Conservation (phyloP, 2,888 invertebrate species). For the Neria commutata region DNA sequence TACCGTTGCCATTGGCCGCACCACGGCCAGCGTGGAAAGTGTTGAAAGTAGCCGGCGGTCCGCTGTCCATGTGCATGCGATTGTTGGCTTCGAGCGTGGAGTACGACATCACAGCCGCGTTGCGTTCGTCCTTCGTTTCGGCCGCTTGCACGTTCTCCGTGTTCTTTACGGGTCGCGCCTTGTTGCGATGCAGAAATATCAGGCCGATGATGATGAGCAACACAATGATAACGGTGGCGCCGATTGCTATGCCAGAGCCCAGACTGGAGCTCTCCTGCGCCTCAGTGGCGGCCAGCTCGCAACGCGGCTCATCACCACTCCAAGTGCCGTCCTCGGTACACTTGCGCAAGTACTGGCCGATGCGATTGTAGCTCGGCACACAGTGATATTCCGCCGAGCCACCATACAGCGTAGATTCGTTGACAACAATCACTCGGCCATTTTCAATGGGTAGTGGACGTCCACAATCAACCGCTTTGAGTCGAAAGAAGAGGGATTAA, state of each 20-base stretch:
- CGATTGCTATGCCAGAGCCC: conserved; percentile 83
- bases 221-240: conserved; percentile 81
- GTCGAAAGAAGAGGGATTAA: not conserved
- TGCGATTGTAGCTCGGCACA: conserved; percentile 80
- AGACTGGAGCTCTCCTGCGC: conserved; percentile 74
- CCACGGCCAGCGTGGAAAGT: conserved; percentile 51
- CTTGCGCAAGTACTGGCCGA: conserved; percentile 81
- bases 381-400: conserved; percentile 90
- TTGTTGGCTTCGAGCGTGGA: conserved; percentile 76
- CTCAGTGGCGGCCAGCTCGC: conserved; percentile 74
- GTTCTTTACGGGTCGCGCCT: conserved; percentile 85
- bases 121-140: conserved; percentile 83
- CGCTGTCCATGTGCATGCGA: conserved; percentile 53
- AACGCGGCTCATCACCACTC: conserved; percentile 86
- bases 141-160: conserved; percentile 88
- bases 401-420: conserved; percentile 81
- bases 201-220: conserved; percentile 78
- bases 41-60: conserved; percentile 59
- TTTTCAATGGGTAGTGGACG: conserved; percentile 81
- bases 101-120: conserved; percentile 88
- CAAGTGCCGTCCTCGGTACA: conserved; percentile 84
- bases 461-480: conserved; percentile 82
- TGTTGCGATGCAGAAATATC: conserved; percentile 80
- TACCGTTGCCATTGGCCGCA: conserved; percentile 33
- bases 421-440: conserved; percentile 84